phyloP scores from a whole-genome alignment of 2,888 invertebrate species.

The Caenorhabditis plicata region DNA sequence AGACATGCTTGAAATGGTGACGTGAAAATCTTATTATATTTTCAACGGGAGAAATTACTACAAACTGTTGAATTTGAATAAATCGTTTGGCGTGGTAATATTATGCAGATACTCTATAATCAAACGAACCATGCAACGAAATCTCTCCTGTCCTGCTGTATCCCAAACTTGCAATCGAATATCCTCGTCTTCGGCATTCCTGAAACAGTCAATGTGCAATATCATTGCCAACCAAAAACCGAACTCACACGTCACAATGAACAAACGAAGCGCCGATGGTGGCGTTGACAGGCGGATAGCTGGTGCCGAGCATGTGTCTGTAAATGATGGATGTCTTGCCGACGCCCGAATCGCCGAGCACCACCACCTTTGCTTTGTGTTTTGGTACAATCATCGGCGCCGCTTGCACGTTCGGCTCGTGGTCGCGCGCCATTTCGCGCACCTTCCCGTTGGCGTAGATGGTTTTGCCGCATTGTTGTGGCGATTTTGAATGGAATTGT shows the following conservation, averaged over 20 bases:
- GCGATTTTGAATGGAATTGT: constrained; percentile 11
- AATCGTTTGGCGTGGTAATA: too few species aligned
- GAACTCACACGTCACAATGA: constrained; percentile 41
- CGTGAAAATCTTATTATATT: too few species aligned
- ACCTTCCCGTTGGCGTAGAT: constrained; percentile 42
- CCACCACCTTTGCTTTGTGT: constrained; percentile 41
- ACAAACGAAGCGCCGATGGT: constrained; percentile 57
- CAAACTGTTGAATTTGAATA: too few species aligned
- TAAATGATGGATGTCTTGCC: constrained; percentile 49
- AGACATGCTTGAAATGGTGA: too few species aligned
- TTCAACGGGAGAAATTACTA: too few species aligned
- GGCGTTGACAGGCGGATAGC: constrained; percentile 40
- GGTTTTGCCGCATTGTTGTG: constrained; percentile 27
- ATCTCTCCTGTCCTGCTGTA: constrained; percentile 59
- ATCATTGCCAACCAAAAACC: background rate
- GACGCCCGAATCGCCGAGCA: constrained; percentile 45
- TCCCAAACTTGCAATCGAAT: constrained; percentile 54
- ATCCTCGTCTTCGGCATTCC: constrained; percentile 26
- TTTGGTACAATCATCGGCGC: constrained; percentile 21
- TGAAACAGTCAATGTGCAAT: constrained; percentile 10
- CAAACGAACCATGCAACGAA: constrained; percentile 60
- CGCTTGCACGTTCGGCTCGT: constrained; percentile 29
- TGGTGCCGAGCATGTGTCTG: constrained; percentile 45
- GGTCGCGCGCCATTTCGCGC: constrained; percentile 39
- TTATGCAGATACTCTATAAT: too few species aligned